Conservation (phyloP, 2,113 vertebrate genomes). For the Sarotherodon lohbergeri region DNA sequence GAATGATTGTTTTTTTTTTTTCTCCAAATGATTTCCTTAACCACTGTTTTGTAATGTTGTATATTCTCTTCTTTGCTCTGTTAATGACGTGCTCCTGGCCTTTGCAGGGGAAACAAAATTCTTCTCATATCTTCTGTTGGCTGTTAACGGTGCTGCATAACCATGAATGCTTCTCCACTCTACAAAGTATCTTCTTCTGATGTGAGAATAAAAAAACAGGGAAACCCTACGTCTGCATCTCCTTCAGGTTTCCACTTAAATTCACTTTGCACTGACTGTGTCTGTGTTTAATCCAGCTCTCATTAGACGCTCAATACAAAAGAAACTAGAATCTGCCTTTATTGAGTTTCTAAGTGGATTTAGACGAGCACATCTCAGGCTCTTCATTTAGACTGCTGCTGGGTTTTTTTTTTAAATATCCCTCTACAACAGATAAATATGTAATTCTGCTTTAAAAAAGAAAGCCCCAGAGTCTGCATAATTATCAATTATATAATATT, state of each 20-base stretch:
- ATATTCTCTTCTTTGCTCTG: slow-evolving; percentile 5
- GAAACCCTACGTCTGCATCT: not conserved
- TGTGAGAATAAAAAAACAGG: slow-evolving; percentile 54
- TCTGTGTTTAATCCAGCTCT: not conserved
- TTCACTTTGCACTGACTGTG: not conserved
- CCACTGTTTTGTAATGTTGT: slow-evolving; percentile 63
- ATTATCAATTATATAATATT: not conserved
- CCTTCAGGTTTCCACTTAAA: not conserved
- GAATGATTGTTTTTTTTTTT: not conserved
- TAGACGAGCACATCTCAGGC: not conserved
- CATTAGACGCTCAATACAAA: not conserved
- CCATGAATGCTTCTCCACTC: slow-evolving; percentile 17
- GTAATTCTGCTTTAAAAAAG: not conserved
- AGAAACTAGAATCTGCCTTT: not conserved
- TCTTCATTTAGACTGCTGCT: not conserved
- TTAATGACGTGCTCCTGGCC: slow-evolving; percentile 25
- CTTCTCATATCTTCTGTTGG: slow-evolving; percentile 25
- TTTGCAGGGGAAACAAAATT: not conserved
- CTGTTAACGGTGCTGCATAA: slow-evolving; percentile 63
- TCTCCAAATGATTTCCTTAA: not conserved
- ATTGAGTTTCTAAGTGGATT: not conserved
- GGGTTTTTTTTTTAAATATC: not conserved
- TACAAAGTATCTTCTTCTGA: slow-evolving; percentile 32
- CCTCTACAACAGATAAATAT: not conserved
- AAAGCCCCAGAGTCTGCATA: not conserved